Base-by-base conservation (phyloP, 2,888 invertebrate genomes). In the Torymus tubicola region DNA sequence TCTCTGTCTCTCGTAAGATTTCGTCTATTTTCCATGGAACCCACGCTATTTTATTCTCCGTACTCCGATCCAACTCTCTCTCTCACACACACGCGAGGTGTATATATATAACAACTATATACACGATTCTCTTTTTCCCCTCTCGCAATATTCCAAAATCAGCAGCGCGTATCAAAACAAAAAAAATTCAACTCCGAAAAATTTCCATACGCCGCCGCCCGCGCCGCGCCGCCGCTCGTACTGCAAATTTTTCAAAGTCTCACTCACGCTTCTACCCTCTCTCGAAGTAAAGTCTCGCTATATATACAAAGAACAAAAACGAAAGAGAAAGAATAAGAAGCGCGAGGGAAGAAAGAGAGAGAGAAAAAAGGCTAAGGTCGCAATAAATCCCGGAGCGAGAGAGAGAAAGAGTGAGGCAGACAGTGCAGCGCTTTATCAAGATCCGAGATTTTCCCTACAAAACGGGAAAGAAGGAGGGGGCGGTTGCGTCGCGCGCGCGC, bases 391-490 rank as follows among this genome's bases (percentile, higher is more conserved):
- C 55, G 2, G 55, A 63, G 63, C 75, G 57, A 24, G 42, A 42
- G 3, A 31, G 31, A 5, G 31, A 31, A 8, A 8, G 42, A 42
- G 42, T 1, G 42, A 8, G 42, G 10, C 42, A 42, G 42, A 42
- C 42, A 42, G 42, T 42, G 12, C 70, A 53, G 24, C 75, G 64
- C 63, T 81, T 78, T 81, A 78, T 81, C 81, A 75, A 63, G 78
- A 75, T 57, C 65, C 58, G 21, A 77, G 71, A 78, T 78, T 71
- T 78, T 68, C 65, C 63, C 64, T 57, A 18, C 61, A 57, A 68
- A 77, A 76, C 80, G 76, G 24, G 61, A 24, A 18, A 50, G 69
- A 10, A 57, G 52, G 21, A 2, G 1, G 21, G 21, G 21, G 21
- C 21, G 21, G 21, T 21, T 21, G 21, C 21, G 21, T 21, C 21